Evolutionary conservation across 2,113 vertebrate genomes (phyloP), one percentile per base, ranked within the genome.

Genomic region (Cephalopholis sonnerati): DNA sequence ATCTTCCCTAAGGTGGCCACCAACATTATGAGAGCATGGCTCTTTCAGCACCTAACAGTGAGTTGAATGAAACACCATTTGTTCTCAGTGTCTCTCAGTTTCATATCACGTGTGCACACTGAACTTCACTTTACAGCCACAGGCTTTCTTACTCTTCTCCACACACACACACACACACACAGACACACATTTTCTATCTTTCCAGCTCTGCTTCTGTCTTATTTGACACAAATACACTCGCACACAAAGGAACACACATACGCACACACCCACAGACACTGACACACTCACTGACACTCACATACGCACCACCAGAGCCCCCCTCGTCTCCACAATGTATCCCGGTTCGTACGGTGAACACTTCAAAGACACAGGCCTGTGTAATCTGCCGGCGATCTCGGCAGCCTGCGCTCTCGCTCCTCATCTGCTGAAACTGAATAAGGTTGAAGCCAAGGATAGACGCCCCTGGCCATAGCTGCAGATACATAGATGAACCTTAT

Each of bases 1-100:
- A 99, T 99, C 96, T 99, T 99, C 94, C 98, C 98, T 89, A 99
- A 99, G 97, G 98, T 99, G 96, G 98, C 98, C 94, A 99, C 98
- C 95, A 99, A 99, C 96, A 99, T 99, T 95, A 99, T 99, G 98
- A 97, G 98, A 95, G 98, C 98, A 86, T 99, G 98, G 98, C 97
- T 99, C 95, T 99, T 99, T 96, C 98, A 99, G 96, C 98, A 99
- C 96, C 97, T 99, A 96, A 99, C 98, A 93, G 98, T 99, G 96
- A 99, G 98, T 97, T 65, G 57, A 77, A 62, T 36, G n/a, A 66
- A 73, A 25, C 54, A 6, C 22, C 91, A 88, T 64, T 58, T 36
- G 8, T 71, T 44, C 82, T 53, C 32, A 1, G 44, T 67, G 3
- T 17, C 39, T 66, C 44, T 87, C 53, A 22, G 54, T 69, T 73